Conservation (phyloP, 2,888 invertebrate species). For the Ornithoptera alexandrae region DNA sequence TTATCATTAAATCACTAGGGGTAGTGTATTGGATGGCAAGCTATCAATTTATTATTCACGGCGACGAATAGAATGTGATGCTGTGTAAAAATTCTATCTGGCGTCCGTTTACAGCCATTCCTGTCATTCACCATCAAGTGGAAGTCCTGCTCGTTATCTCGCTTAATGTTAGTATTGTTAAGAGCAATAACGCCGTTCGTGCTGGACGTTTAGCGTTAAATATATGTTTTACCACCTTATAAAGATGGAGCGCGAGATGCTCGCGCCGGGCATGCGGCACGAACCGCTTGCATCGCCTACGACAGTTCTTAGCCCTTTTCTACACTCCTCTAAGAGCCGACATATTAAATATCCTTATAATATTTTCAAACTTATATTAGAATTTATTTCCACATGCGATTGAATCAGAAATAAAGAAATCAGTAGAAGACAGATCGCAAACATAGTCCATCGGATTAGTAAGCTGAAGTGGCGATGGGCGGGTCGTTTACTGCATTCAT, state of each 20-base stretch:
- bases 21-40: too few relatives aligned
- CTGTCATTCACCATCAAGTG: neutral
- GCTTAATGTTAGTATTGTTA: too few relatives aligned
- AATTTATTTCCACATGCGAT: too few relatives aligned
- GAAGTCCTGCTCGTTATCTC: too few relatives aligned
- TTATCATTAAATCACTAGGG: too few relatives aligned
- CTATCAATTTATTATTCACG: too few relatives aligned
- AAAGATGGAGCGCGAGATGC: conserved; percentile 72
- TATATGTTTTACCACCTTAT: conserved; percentile 80
- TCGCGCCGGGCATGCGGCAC: conserved; percentile 68
- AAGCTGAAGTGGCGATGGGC: too few relatives aligned
- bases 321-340: conserved; percentile 43
- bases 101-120: neutral
- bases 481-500: too few relatives aligned
- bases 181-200: conserved; percentile 50
- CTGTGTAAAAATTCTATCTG: neutral
- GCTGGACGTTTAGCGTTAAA: conserved; percentile 74
- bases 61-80: neutral
- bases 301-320: conserved; percentile 54
- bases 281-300: conserved; percentile 64
- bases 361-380: neutral
- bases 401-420: too few relatives aligned
- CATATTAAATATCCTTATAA: neutral
- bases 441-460: too few relatives aligned
- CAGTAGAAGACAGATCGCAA: too few relatives aligned